phyloP scores from a whole-genome alignment of 2,113 vertebrate species.

The Zeus faber region DNA sequence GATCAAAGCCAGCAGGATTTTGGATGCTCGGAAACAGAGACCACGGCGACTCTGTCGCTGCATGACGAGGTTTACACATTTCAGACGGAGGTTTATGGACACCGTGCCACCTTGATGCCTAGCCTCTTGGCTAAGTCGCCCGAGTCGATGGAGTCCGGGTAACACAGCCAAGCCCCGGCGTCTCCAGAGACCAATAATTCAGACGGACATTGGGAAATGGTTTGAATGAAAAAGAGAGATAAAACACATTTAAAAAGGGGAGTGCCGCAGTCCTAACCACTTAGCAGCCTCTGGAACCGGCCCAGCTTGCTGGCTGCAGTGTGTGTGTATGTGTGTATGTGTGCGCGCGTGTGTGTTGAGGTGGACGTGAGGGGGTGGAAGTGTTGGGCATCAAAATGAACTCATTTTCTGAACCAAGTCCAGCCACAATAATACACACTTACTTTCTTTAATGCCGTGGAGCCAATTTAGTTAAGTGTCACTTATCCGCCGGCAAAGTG shows the following conservation, averaged over 20 bases:
- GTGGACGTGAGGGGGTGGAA: conserved; percentile 25
- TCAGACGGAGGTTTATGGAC: not conserved
- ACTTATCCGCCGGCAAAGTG: conserved; percentile 27
- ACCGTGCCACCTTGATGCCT: conserved; percentile 23
- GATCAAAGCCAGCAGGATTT: no score
- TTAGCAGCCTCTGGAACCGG: conserved; percentile 62
- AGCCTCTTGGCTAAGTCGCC: conserved; percentile 25
- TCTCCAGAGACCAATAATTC: conserved; percentile 57
- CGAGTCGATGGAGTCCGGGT: conserved; percentile 28
- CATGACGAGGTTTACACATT: not conserved
- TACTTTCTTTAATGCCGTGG: conserved; percentile 40
- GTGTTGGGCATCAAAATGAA: conserved; percentile 39
- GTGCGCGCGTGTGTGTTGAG: not conserved
- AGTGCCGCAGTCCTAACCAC: conserved; percentile 64
- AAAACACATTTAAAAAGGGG: conserved; percentile 50
- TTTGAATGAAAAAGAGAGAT: conserved; percentile 57
- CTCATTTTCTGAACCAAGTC: conserved; percentile 48
- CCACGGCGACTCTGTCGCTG: no score
- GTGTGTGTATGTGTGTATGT: conserved; percentile 7
- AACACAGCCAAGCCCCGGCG: conserved; percentile 17
- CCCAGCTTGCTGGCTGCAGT: conserved; percentile 56
- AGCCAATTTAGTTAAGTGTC: conserved; percentile 33
- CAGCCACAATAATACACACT: conserved; percentile 51
- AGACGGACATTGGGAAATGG: conserved; percentile 52
- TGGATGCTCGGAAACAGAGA: no score